These are phyloP conservation scores for Tolypeutes matacus DNA, from an alignment of 2,797 vertebrate species.

Conservation along the genomic window DNA sequence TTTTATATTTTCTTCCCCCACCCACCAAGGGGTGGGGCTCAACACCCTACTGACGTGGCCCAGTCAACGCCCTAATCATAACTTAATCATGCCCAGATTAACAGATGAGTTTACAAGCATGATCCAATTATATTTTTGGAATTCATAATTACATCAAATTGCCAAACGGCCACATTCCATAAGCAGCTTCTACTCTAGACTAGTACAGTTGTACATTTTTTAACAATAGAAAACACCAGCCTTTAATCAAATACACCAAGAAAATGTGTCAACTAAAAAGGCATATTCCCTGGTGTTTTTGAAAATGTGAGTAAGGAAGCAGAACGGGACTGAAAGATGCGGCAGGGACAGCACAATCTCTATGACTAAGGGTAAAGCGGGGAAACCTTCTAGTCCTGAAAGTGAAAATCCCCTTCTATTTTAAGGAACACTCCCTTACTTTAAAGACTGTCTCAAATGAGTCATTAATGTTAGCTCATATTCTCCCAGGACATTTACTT, in stretches of 20 bases:
- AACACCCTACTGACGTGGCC: too few relatives aligned
- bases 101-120: too few relatives aligned
- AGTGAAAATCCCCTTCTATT: constrained; percentile 75
- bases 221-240: neutral
- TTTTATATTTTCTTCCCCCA: too few relatives aligned
- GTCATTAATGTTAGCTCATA: constrained; percentile 66
- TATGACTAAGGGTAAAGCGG: constrained; percentile 46
- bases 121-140: too few relatives aligned
- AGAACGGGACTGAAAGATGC: neutral
- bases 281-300: neutral
- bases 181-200: neutral
- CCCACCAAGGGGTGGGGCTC: too few relatives aligned
- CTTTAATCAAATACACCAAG: neutral
- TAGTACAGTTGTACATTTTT: neutral
- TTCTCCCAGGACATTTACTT: constrained; percentile 63
- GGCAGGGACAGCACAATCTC: neutral
- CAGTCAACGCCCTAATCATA: too few relatives aligned
- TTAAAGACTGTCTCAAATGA: constrained; percentile 52
- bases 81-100: too few relatives aligned
- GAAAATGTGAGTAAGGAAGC: neutral
- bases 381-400: constrained; percentile 51
- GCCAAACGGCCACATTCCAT: too few relatives aligned
- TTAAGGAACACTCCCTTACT: constrained; percentile 67
- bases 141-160: too few relatives aligned
- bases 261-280: constrained; percentile 30